Conservation (phyloP, 23 tunicate genomes). For the Botrylloides violaceus region DNA sequence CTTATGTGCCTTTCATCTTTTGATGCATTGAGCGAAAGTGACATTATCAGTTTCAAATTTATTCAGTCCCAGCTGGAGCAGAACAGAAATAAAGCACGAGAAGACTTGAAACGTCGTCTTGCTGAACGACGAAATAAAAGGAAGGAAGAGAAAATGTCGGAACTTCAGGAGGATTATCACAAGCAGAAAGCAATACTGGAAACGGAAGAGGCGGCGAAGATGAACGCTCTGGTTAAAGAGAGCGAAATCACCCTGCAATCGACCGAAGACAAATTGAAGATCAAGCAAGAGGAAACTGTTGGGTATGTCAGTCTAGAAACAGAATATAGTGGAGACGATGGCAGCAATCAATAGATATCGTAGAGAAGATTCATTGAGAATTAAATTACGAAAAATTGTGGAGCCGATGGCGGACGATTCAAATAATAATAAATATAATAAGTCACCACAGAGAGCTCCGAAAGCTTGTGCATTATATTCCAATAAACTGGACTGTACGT, state of each 20-base stretch:
- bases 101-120: constrained; percentile 34
- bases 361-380: too few relatives aligned
- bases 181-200: constrained; percentile 23
- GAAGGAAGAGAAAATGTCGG: constrained; percentile 30
- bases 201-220: constrained; percentile 44
- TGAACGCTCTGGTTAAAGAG: constrained; percentile 39
- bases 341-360: too few relatives aligned
- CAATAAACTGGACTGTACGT: too few relatives aligned
- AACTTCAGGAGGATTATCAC: constrained; percentile 36
- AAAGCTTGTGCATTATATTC: too few relatives aligned
- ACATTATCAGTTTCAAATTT: too few relatives aligned
- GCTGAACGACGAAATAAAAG: constrained; percentile 49
- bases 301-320: constrained; percentile 20
- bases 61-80: constrained; percentile 35
- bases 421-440: too few relatives aligned
- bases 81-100: constrained; percentile 27
- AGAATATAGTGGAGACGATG: too few relatives aligned
- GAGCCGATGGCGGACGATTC: too few relatives aligned
- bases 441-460: too few relatives aligned
- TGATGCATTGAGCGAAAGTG: too few relatives aligned
- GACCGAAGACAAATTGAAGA: constrained; percentile 34
- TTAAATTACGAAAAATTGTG: too few relatives aligned
- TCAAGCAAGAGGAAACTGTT: constrained; percentile 25
- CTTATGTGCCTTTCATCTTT: too few relatives aligned
- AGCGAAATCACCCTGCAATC: constrained; percentile 43